These are phyloP conservation scores for Horisme vitalbata DNA, from an alignment of 2,888 invertebrate species.

Conservation along the genomic window DNA sequence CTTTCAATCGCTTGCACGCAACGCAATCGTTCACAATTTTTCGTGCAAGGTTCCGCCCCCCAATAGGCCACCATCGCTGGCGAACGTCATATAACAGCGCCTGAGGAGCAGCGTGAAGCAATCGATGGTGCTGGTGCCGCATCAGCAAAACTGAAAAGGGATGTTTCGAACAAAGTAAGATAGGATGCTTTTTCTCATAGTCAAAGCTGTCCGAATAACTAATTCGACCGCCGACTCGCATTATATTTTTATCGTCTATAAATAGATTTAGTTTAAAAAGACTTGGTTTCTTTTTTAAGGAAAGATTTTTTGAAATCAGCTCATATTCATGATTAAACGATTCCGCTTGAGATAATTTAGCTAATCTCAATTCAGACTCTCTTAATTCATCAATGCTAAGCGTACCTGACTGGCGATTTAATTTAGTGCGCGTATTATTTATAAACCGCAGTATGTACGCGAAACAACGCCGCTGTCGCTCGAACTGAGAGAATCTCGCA, in stretches of 20 bases:
- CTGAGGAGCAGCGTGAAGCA: constrained; percentile 21
- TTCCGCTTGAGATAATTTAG: neutral
- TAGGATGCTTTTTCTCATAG: constrained; percentile 18
- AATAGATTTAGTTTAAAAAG: constrained; percentile 2
- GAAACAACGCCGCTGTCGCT: too few relatives aligned
- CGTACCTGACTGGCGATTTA: neutral
- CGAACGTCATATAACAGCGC: constrained; percentile 10
- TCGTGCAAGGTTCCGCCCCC: constrained; percentile 20
- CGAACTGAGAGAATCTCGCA: too few relatives aligned
- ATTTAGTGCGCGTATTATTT: neutral
- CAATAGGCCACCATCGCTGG: constrained; percentile 16
- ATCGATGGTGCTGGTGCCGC: constrained; percentile 16
- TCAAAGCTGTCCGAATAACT: constrained; percentile 5
- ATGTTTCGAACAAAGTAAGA: constrained; percentile 9
- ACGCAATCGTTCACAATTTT: constrained; percentile 14
- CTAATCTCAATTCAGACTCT: neutral
- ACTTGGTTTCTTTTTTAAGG: neutral
- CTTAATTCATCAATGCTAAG: neutral
- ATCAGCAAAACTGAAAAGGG: constrained; percentile 11
- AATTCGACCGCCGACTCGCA: constrained; percentile 17
- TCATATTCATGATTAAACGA: neutral
- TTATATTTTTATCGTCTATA: constrained; percentile 11
- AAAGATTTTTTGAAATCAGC: neutral
- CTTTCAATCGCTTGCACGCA: neutral
- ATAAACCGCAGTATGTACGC: too few relatives aligned